These are phyloP conservation scores for Valencia hispanica DNA, from an alignment of 2,797 vertebrate genomes.

Conservation along the genomic window DNA sequence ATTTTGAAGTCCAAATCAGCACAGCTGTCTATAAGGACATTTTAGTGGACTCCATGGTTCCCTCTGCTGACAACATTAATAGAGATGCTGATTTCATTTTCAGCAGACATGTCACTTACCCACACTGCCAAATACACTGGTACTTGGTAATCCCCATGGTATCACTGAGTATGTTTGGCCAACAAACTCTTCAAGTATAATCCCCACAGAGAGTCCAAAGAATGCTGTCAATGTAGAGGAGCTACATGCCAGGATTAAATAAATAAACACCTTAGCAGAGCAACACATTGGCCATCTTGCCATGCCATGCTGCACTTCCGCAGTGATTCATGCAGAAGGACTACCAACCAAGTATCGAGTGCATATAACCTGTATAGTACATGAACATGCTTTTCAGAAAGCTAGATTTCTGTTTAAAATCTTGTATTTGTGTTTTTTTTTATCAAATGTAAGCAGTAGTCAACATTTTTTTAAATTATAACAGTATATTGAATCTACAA, in stretches of 20 bases:
- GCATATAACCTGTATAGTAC: too few relatives aligned
- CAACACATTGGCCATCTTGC: not conserved
- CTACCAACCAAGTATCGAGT: too few relatives aligned
- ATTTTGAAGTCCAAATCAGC: not conserved
- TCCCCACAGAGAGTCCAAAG: not conserved
- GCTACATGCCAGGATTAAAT: not conserved
- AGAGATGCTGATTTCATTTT: not conserved
- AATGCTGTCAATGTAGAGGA: not conserved
- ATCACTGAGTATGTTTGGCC: not conserved
- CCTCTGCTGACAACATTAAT: not conserved
- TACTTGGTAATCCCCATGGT: too few relatives aligned
- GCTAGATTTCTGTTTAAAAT: too few relatives aligned
- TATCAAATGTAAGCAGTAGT: too few relatives aligned
- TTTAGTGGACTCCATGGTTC: not conserved
- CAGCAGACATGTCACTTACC: not conserved
- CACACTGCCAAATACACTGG: not conserved
- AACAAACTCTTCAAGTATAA: not conserved
- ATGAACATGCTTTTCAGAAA: too few relatives aligned
- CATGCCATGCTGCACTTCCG: not conserved
- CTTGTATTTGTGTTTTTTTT: too few relatives aligned
- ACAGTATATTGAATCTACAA: too few relatives aligned
- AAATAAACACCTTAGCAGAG: not conserved
- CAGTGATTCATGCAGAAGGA: not conserved
- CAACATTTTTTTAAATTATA: too few relatives aligned
- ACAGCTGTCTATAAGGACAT: not conserved